A percentile compares a stretch with the other conserved stretches of the same genome.
phyloP scores from a whole-genome alignment of 35 echinoderm and acorn worm species.

The Apostichopus japonicus region DNA sequence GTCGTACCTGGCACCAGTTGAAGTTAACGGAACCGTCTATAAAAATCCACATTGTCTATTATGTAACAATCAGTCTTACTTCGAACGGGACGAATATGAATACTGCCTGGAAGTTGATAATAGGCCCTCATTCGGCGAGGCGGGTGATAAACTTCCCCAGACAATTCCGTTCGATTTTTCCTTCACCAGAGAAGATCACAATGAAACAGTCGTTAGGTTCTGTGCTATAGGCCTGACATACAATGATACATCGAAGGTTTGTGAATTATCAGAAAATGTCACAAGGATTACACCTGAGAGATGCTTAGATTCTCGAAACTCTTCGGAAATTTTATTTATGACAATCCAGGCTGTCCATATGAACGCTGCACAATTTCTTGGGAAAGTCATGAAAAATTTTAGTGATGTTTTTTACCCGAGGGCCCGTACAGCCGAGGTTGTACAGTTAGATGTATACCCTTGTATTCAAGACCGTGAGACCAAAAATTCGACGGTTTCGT shows the following conservation, averaged over 20 bases:
- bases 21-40: background rate
- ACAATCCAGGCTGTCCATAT: background rate
- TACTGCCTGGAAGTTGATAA: background rate
- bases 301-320: background rate
- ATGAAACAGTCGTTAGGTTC: background rate
- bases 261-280: background rate
- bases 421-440: too few species aligned
- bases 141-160: background rate
- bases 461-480: too few species aligned
- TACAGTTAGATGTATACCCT: too few species aligned
- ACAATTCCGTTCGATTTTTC: constrained; percentile 29
- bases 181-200: background rate
- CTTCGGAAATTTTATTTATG: background rate
- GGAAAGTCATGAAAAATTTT: too few species aligned
- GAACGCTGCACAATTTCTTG: background rate
- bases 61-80: constrained; percentile 5
- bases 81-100: background rate
- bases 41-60: constrained; percentile 47
- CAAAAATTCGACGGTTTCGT: too few species aligned
- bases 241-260: background rate
- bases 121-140: too few species aligned
- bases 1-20: constrained; percentile 1
- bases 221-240: background rate
- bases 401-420: too few species aligned
- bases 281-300: background rate